Evolutionary conservation across 2,797 vertebrate genomes (phyloP).

Genomic region (Crypturellus tataupa): DNA sequence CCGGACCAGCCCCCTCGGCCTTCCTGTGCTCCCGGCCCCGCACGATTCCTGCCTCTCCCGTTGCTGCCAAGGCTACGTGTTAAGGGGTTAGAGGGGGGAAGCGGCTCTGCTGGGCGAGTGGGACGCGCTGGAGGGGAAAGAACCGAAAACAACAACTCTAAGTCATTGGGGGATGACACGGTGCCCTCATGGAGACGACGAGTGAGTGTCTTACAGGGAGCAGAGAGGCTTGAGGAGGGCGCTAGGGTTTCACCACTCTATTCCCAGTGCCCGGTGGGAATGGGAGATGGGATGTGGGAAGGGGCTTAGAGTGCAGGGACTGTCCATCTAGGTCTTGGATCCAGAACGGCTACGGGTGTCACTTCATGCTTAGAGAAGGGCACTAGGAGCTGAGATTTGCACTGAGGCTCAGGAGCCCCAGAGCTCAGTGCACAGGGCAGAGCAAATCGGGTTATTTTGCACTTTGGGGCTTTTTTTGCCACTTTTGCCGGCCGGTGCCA

Average conservation of each 20-base stretch:
- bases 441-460: fast-evolving
- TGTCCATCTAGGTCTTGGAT: background rate
- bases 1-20: background rate
- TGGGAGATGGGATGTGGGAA: background rate
- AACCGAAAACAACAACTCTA: background rate
- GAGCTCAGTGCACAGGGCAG: background rate
- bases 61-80: background rate
- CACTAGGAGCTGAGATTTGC: background rate
- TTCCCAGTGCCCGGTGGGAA: background rate
- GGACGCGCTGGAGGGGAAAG: background rate
- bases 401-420: background rate
- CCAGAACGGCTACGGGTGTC: background rate
- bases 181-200: background rate
- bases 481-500: background rate
- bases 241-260: background rate
- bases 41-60: background rate
- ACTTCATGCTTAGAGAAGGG: background rate
- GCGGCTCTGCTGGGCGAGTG: background rate
- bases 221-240: background rate
- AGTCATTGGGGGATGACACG: background rate
- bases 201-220: background rate
- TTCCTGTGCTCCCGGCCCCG: background rate
- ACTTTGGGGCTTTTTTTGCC: background rate
- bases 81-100: background rate
- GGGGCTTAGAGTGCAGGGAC: background rate